These are phyloP conservation scores for Ryuthela nishihirai DNA, from an alignment of 2,888 invertebrate genomes.

Conservation along the genomic window DNA sequence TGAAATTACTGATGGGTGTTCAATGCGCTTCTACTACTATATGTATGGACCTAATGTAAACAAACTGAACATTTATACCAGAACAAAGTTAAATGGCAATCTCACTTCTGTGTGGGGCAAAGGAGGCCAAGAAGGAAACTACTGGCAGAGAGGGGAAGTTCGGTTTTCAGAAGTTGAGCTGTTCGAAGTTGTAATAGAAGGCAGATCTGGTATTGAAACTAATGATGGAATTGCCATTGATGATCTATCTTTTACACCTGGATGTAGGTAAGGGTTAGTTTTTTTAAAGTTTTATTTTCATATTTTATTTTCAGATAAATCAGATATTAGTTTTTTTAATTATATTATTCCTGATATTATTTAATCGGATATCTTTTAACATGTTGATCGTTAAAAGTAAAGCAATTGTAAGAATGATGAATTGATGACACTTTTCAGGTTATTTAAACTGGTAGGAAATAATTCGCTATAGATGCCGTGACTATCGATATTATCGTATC, in stretches of 20 bases:
- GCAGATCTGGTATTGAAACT: conserved; percentile 8
- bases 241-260: conserved; percentile 33
- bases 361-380: too few species aligned
- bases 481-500: too few species aligned
- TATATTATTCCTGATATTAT: neutral
- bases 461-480: too few species aligned
- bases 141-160: conserved; percentile 29
- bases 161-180: conserved; percentile 3
- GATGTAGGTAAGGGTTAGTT: conserved; percentile 34
- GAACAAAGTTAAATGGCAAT: neutral
- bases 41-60: conserved; percentile 36
- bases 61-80: conserved; percentile 17
- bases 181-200: conserved; percentile 38
- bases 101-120: conserved; percentile 12
- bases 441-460: too few species aligned
- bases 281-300: neutral
- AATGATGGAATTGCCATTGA: conserved; percentile 37
- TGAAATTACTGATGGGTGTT: conserved; percentile 6
- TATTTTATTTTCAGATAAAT: too few species aligned
- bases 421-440: too few species aligned
- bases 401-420: too few species aligned
- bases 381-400: too few species aligned
- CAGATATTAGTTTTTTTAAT: neutral
- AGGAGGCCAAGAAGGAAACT: conserved; percentile 24
- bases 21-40: conserved; percentile 38